These are phyloP conservation scores for Etheostoma perlongum DNA, from an alignment of 2,797 vertebrate species.

Conservation along the genomic window DNA sequence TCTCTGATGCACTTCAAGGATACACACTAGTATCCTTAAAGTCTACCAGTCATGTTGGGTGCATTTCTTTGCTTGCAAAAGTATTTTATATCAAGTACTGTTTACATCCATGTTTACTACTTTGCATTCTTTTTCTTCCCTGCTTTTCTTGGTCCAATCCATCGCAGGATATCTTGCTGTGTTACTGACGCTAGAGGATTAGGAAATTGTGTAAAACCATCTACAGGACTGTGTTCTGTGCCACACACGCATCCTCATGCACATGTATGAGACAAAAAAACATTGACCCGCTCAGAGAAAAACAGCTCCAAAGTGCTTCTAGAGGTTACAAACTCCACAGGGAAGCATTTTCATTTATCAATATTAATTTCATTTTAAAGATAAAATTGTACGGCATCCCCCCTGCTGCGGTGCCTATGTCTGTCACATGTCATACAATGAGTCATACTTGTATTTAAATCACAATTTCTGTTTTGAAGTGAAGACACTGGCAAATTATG, in stretches of 20 bases:
- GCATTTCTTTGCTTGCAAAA: neutral
- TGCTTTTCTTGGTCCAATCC: neutral
- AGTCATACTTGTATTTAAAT: constrained; percentile 25
- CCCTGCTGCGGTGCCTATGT: neutral
- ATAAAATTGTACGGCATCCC: neutral
- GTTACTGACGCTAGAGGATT: no score
- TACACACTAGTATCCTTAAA: neutral
- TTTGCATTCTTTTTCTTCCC: neutral
- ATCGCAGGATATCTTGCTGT: neutral
- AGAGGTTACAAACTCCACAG: neutral
- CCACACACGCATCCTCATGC: neutral
- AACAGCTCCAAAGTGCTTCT: neutral
- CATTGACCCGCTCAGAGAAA: no score
- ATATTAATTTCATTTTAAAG: neutral
- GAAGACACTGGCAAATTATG: constrained; percentile 42
- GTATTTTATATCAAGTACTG: neutral
- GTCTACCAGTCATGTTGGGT: neutral
- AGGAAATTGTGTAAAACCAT: neutral
- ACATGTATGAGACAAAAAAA: neutral
- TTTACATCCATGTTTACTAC: neutral
- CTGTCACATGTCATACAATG: neutral
- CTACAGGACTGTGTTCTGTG: neutral
- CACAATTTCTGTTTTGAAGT: constrained; percentile 25
- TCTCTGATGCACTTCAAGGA: neutral
- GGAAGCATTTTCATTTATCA: neutral